Evolutionary conservation across 2,797 vertebrate species (phyloP), one percentile per base, ranked within the genome.

Genomic region (Danio choprae): DNA sequence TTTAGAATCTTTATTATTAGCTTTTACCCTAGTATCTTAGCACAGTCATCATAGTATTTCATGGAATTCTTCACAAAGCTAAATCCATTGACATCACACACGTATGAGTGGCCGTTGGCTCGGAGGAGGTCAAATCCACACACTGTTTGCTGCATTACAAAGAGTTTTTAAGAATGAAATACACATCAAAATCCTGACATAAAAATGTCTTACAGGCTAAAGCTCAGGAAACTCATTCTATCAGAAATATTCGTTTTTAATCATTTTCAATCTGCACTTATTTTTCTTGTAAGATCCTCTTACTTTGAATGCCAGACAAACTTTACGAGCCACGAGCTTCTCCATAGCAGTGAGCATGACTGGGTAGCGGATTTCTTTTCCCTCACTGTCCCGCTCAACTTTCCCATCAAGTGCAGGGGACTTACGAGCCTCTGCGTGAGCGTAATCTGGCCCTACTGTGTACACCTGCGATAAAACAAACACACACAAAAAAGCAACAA

Each of bases 41-140:
- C 98, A 90, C 98, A 99, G 90, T 99, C 98, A n/a, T 99, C 98
- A 0, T 99, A 99, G 84, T 99, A 99, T 90, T 99, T 99, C 98
- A 99, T 99, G 0, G 98, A 99, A 89, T 99, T 99, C 94, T 99
- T 99, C 88, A 99, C 98, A 65, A 99, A 99, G 84, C 98, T 99
- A 93, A 99, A 99, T 60, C 98, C 98, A 0, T 99, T 99, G 87
- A 99, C 98, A 0, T 99, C 98, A 0, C 98, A 99, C 53, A 99
- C 98, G 11, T 96, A 99, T 0, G 98, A 99, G 90, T 98, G 97
- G 22, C 98, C 98, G 0, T 98, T 99, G 75, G 98, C 98, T 78
- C 98, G 93, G 77, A 99, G 95, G 3, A 99, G 96, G 89, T 99
- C 98, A 4, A 99, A 99, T 51, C 98, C 98, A 5, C 98, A 99